Conservation (phyloP, 1,140 invertebrate genomes). For the Polyergus mexicanus region DNA sequence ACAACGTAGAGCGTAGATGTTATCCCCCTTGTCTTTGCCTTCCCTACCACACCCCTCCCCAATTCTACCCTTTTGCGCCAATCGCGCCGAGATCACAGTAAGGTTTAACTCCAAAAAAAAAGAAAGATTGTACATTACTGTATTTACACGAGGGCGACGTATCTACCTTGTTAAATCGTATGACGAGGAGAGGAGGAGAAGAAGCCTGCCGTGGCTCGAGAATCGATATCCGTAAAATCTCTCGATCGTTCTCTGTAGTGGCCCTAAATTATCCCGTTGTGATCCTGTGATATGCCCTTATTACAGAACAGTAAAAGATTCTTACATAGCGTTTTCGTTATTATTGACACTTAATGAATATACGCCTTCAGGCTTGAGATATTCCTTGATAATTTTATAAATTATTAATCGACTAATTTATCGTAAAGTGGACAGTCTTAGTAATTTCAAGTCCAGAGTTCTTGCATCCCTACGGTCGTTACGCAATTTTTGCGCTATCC, state of each 20-base stretch:
- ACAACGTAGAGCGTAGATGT: constrained; percentile 67
- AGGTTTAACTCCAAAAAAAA: constrained; percentile 82
- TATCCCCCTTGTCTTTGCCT: constrained; percentile 31
- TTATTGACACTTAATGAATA: background rate
- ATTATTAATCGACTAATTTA: too few relatives aligned
- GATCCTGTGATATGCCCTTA: background rate
- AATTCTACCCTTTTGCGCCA: constrained; percentile 54
- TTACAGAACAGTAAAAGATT: background rate
- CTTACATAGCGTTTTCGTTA: background rate
- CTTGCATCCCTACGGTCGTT: too few relatives aligned
- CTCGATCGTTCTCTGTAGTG: background rate
- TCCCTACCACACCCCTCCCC: background rate
- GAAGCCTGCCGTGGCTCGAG: constrained; percentile 19
- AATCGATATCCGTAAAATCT: constrained; percentile 18
- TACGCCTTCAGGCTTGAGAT: too few relatives aligned
- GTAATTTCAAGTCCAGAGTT: too few relatives aligned
- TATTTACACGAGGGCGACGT: constrained; percentile 81
- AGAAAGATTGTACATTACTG: constrained; percentile 84
- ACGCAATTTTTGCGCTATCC: too few relatives aligned
- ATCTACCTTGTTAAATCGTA: constrained; percentile 69
- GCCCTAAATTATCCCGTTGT: background rate
- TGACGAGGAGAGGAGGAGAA: constrained; percentile 31
- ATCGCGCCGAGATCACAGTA: constrained; percentile 80
- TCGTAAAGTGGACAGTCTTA: too few relatives aligned
- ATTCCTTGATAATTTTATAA: too few relatives aligned